Evolutionary conservation across 2,888 invertebrate species (phyloP).

Genomic region (Tenodera sinensis): DNA sequence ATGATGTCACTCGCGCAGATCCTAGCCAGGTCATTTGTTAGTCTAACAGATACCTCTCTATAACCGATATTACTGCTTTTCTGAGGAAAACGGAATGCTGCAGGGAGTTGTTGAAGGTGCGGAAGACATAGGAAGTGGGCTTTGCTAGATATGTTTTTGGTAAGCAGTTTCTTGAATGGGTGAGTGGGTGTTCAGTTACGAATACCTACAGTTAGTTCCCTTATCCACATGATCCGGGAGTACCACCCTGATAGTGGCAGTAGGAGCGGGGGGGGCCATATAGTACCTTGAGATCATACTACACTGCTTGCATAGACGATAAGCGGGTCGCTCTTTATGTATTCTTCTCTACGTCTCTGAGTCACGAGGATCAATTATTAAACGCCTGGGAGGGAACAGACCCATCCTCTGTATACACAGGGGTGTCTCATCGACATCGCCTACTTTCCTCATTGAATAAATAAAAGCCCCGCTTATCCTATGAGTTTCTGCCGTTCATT

Average conservation of each 20-base stretch:
- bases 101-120: too few species aligned
- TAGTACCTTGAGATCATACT: neutral
- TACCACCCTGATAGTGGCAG: neutral
- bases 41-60: too few species aligned
- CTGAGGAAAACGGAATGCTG: too few species aligned
- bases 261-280: too few species aligned
- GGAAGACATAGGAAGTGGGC: too few species aligned
- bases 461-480: neutral
- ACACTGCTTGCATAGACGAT: neutral
- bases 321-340: neutral
- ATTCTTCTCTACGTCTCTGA: conserved; percentile 6
- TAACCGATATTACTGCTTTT: too few species aligned
- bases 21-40: too few species aligned
- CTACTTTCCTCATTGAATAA: neutral
- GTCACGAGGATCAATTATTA: conserved; percentile 25
- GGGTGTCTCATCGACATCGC: neutral
- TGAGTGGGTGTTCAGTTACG: too few species aligned
- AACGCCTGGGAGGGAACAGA: neutral
- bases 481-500: neutral
- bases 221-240: neutral
- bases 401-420: neutral
- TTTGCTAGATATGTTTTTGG: too few species aligned
- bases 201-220: too few species aligned
- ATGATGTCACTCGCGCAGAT: too few species aligned
- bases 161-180: too few species aligned